These are phyloP conservation scores for Bufo gargarizans DNA, from an alignment of 2,113 vertebrate species.

Conservation along the genomic window DNA sequence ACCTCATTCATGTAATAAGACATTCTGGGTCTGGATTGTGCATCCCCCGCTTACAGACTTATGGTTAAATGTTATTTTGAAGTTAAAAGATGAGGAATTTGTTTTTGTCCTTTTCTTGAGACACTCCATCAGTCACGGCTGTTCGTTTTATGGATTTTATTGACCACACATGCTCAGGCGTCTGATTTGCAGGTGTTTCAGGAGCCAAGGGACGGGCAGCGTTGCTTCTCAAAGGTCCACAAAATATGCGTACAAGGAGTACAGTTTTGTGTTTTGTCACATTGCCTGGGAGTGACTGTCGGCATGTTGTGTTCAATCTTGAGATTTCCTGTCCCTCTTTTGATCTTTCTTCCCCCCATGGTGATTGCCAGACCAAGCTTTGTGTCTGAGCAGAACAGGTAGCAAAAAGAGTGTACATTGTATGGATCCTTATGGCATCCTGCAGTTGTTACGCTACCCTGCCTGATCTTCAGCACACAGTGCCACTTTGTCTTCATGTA, in stretches of 20 bases:
- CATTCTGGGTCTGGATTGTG: constrained; percentile 1
- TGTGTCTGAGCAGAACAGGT: neutral
- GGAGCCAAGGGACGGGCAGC: neutral
- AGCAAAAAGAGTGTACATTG: neutral
- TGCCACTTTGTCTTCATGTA: neutral
- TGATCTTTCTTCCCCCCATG: neutral
- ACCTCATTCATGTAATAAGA: constrained; percentile 21
- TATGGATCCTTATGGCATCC: neutral
- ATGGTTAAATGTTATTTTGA: constrained; percentile 50
- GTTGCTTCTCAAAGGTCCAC: neutral
- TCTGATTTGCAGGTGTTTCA: constrained; percentile 7
- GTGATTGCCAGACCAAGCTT: neutral
- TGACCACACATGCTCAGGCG: constrained; percentile 4
- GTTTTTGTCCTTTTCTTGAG: constrained; percentile 38
- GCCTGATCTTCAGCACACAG: neutral
- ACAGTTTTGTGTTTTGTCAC: constrained; percentile 15
- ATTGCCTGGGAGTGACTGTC: constrained; percentile 5
- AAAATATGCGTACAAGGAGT: neutral
- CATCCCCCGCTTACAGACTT: constrained; percentile 30
- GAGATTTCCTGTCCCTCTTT: constrained; percentile 3
- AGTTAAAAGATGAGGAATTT: constrained; percentile 22
- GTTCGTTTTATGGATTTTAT: constrained; percentile 34
- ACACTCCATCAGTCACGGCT: constrained; percentile 32
- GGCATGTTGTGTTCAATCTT: neutral
- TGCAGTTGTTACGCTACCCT: neutral